Evolutionary conservation across 2,113 vertebrate species (phyloP).

Genomic region (Tachycineta bicolor): DNA sequence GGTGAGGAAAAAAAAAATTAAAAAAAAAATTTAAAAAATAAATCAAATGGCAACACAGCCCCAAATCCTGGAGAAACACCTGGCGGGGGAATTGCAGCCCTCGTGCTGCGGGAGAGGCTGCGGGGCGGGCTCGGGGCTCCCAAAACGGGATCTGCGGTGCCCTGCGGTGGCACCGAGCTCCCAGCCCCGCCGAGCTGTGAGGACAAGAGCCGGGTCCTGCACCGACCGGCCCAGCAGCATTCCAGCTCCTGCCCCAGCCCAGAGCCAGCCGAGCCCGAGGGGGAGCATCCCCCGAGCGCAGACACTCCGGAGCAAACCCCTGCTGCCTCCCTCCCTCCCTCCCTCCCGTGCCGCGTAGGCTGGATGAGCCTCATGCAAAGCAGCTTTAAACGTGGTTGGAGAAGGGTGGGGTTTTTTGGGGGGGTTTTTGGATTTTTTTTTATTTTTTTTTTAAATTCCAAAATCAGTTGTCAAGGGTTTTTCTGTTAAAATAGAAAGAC

Average conservation of each 20-base stretch:
- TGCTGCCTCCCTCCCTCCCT: no score
- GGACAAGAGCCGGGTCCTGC: no score
- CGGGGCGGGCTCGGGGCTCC: no score
- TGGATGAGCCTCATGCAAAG: not conserved
- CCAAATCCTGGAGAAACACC: not conserved
- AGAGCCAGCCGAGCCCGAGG: no score
- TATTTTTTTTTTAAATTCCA: not conserved
- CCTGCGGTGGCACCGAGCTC: no score
- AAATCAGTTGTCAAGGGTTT: slow-evolving; percentile 31
- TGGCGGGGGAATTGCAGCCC: accelerated
- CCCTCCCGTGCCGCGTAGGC: not conserved
- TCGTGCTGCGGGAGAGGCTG: not conserved
- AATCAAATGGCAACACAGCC: not conserved
- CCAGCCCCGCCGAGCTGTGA: no score
- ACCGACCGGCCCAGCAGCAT: no score
- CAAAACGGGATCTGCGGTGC: no score
- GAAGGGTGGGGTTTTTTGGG: not conserved
- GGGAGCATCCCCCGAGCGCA: not conserved
- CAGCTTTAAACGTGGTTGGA: not conserved
- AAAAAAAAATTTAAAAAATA: not conserved
- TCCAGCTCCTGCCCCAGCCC: no score
- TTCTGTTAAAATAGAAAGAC: slow-evolving; percentile 34
- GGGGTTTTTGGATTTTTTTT: not conserved
- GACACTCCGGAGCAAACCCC: not conserved
- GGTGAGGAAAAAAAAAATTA: no score